These are phyloP conservation scores for Petrolisthes manimaculis DNA, from an alignment of 2,888 invertebrate species.

Conservation along the genomic window DNA sequence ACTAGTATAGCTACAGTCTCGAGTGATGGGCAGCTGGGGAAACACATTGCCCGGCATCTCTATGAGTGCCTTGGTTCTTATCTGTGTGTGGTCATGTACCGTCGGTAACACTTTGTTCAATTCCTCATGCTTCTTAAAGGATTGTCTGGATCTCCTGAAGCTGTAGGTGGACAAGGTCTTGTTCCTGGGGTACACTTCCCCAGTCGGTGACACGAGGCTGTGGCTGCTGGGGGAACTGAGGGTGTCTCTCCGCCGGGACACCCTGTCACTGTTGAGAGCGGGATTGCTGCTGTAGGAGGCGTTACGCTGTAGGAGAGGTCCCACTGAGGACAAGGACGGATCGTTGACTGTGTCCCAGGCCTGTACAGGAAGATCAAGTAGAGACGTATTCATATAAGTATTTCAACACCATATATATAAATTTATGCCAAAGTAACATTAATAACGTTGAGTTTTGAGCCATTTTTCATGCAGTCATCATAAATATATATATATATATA, in stretches of 20 bases:
- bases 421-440: too few species aligned
- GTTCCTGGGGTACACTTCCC: conserved; percentile 40
- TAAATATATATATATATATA: too few species aligned
- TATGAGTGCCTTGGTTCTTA: conserved; percentile 24
- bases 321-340: conserved; percentile 29
- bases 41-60: conserved; percentile 12
- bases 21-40: not conserved
- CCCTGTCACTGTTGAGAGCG: not conserved
- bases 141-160: conserved; percentile 31
- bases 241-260: not conserved
- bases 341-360: conserved; percentile 26
- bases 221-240: conserved; percentile 37
- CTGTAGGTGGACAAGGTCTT: conserved; percentile 35
- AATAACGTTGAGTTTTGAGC: too few species aligned
- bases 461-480: too few species aligned
- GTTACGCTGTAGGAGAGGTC: conserved; percentile 42
- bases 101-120: not conserved
- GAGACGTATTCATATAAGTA: not conserved
- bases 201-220: conserved; percentile 28
- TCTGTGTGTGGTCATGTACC: not conserved
- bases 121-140: not conserved
- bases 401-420: too few species aligned
- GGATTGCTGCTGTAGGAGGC: conserved; percentile 37
- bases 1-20: not conserved
- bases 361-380: not conserved